Evolutionary conservation across 2,113 vertebrate genomes (phyloP).

Genomic region (Lynx canadensis): DNA sequence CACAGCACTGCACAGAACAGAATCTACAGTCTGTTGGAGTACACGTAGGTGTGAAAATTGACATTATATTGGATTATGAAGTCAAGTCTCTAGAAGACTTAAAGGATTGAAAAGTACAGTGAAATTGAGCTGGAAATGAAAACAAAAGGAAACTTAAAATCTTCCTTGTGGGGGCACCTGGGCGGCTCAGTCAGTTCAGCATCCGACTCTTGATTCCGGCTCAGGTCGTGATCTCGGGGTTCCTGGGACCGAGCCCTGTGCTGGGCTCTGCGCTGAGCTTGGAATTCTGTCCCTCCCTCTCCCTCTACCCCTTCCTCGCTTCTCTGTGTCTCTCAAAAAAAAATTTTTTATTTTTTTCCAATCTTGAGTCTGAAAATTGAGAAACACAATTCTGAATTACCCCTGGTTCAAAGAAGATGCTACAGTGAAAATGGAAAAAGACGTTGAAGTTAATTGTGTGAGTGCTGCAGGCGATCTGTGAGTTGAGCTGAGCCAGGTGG

Average conservation of each 20-base stretch:
- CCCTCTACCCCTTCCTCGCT: no score
- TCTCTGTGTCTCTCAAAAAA: no score
- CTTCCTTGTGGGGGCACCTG: neutral
- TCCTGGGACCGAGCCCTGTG: no score
- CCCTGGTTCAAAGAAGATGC: neutral
- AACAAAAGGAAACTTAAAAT: neutral
- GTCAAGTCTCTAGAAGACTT: neutral
- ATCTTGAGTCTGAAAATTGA: neutral
- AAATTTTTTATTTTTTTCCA: no score
- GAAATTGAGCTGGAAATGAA: neutral
- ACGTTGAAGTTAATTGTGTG: neutral
- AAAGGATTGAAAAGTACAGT: neutral
- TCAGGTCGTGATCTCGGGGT: no score
- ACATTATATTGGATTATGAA: fast-evolving
- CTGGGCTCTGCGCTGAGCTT: no score
- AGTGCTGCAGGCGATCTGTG: neutral
- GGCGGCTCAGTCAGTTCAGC: no score
- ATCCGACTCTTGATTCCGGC: no score
- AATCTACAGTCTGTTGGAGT: fast-evolving
- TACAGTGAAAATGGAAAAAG: neutral
- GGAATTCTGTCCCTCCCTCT: no score
- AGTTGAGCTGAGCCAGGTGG: neutral
- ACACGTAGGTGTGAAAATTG: fast-evolving
- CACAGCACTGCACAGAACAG: neutral
- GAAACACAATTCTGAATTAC: neutral